These are phyloP conservation scores for Catocala fraxini DNA, from an alignment of 2,888 invertebrate species.

Conservation along the genomic window DNA sequence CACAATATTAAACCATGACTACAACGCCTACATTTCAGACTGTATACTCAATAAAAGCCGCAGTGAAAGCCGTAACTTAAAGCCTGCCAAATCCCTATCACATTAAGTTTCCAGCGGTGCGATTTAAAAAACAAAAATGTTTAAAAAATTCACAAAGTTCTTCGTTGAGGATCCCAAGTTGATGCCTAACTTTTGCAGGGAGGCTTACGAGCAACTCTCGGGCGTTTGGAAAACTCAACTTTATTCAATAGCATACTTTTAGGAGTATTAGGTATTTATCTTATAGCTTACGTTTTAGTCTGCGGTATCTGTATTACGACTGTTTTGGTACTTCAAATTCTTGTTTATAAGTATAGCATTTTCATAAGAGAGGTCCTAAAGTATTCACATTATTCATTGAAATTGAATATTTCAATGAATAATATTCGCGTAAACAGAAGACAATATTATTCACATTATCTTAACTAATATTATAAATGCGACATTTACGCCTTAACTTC, in stretches of 20 bases:
- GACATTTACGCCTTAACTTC: too few species aligned
- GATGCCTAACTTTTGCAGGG: constrained; percentile 63
- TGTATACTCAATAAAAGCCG: constrained; percentile 11
- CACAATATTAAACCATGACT: background rate
- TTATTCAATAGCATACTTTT: constrained; percentile 70
- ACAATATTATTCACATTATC: too few species aligned
- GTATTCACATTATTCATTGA: too few species aligned
- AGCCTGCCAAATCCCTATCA: constrained; percentile 55
- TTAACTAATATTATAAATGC: too few species aligned
- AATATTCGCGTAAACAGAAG: too few species aligned
- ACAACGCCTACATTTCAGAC: background rate
- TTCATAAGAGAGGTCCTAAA: too few species aligned
- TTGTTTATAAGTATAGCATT: too few species aligned
- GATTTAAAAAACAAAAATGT: constrained; percentile 74
- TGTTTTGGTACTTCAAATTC: too few species aligned
- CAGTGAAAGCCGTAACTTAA: constrained; percentile 36
- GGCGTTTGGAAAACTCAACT: constrained; percentile 63
- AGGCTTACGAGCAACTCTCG: constrained; percentile 69
- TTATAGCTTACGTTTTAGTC: constrained; percentile 6
- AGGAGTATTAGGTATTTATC: constrained; percentile 55
- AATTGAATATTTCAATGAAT: too few species aligned
- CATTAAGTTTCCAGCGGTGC: constrained; percentile 54
- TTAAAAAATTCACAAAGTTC: constrained; percentile 72
- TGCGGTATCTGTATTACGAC: background rate
- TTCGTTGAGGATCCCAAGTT: constrained; percentile 61